Percentiles rank a stretch among this genome's conserved stretches.
Evolutionary conservation across 2,797 vertebrate genomes (phyloP).

Genomic region (Eptatretus atami): DNA sequence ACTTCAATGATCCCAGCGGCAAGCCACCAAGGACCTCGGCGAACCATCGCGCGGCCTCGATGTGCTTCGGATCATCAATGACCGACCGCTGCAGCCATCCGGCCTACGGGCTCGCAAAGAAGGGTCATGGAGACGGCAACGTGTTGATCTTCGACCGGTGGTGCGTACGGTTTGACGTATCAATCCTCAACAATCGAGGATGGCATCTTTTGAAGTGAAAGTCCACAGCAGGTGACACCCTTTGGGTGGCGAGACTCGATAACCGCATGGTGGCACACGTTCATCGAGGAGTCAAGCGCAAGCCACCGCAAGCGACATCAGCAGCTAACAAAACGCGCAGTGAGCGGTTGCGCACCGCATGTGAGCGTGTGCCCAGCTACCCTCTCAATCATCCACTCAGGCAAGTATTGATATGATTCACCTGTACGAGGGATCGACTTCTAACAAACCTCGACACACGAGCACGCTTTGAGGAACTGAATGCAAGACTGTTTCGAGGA

Average conservation of each 20-base stretch:
- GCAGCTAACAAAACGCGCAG: slow-evolving; percentile 25
- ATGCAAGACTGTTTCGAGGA: slow-evolving; percentile 31
- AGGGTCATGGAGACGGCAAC: slow-evolving; percentile 22
- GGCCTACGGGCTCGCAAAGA: slow-evolving; percentile 9
- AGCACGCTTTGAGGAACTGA: slow-evolving; percentile 12
- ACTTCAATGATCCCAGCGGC: slow-evolving; percentile 7
- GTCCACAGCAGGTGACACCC: slow-evolving; percentile 16
- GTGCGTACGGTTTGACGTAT: slow-evolving; percentile 27
- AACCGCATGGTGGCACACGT: slow-evolving; percentile 38
- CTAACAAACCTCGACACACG: slow-evolving; percentile 31
- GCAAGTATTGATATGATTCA: slow-evolving; percentile 34
- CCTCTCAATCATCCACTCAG: slow-evolving; percentile 34
- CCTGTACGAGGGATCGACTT: slow-evolving; percentile 32
- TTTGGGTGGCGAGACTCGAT: slow-evolving; percentile 31
- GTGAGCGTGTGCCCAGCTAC: slow-evolving; percentile 31
- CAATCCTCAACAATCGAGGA: slow-evolving; percentile 30
- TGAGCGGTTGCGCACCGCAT: slow-evolving; percentile 11
- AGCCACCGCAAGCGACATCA: slow-evolving; percentile 35
- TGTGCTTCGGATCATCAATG: slow-evolving; percentile 10
- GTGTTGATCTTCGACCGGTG: slow-evolving; percentile 19
- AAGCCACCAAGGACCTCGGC: slow-evolving; percentile 12
- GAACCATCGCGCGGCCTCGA: slow-evolving; percentile 10
- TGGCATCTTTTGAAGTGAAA: no score
- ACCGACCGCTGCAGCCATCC: slow-evolving; percentile 9
- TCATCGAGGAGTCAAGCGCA: slow-evolving; percentile 31